Percentiles rank a stretch among this genome's conserved stretches.
phyloP scores from a whole-genome alignment of 2,113 vertebrate genomes.

The Amphiprion percula region DNA sequence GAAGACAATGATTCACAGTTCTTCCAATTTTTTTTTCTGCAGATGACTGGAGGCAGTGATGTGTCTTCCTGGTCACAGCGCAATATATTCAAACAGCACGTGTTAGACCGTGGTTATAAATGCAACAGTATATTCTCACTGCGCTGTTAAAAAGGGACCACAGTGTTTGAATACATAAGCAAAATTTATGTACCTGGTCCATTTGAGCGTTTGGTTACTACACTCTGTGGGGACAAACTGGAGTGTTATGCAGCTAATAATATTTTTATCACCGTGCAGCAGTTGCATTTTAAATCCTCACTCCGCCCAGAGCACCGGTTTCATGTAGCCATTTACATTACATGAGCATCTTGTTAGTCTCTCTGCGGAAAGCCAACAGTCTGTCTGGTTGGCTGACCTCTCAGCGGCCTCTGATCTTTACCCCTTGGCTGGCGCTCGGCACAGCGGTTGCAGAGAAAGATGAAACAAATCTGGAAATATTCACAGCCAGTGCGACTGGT shows the following conservation, averaged over 20 bases:
- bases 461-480: constrained; percentile 26
- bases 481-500: constrained; percentile 6
- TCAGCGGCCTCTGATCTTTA: constrained; percentile 50
- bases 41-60: neutral
- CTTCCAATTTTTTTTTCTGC: neutral
- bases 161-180: constrained; percentile 6
- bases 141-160: neutral
- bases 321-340: constrained; percentile 54
- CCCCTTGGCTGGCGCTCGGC: constrained; percentile 15
- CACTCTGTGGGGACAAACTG: neutral
- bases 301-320: constrained; percentile 23
- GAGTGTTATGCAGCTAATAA: neutral
- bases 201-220: neutral
- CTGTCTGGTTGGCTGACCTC: constrained; percentile 62
- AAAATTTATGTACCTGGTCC: neutral
- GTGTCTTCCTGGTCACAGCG: constrained; percentile 6
- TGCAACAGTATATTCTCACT: neutral
- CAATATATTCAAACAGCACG: constrained; percentile 4
- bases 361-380: constrained; percentile 29
- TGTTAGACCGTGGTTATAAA: constrained; percentile 5
- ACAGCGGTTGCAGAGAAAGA: constrained; percentile 25
- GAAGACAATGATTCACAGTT: neutral
- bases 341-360: constrained; percentile 59
- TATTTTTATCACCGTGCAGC: constrained; percentile 7
- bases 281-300: constrained; percentile 20